A percentile compares a stretch with the other conserved stretches of the same genome.
These are phyloP conservation scores for Ramphastos sulfuratus DNA, from an alignment of 2,113 vertebrate genomes.

Conservation along the genomic window DNA sequence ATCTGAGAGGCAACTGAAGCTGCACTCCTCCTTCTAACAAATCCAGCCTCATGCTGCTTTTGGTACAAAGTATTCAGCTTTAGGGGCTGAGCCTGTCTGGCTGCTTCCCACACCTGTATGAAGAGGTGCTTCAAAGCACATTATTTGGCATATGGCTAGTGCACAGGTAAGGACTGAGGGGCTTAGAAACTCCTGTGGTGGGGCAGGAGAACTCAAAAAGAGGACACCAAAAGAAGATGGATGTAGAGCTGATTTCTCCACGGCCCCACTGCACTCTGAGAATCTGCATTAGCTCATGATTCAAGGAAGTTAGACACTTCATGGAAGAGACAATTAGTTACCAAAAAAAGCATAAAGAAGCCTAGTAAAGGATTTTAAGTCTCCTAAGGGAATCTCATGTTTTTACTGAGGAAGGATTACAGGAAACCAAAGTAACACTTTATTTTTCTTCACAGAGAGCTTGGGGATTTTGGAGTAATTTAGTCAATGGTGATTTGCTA, in stretches of 20 bases:
- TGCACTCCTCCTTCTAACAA: not conserved
- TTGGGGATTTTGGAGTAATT: slow-evolving; percentile 58
- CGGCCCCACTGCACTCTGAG: not conserved
- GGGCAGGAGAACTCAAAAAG: not conserved
- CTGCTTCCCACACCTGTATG: fast-evolving
- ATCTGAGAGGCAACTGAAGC: not conserved
- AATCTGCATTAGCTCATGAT: not conserved
- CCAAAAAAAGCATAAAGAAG: slow-evolving; percentile 43
- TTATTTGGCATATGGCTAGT: not conserved
- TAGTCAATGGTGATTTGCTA: slow-evolving; percentile 66
- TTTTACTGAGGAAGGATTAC: slow-evolving; percentile 76
- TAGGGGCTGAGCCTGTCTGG: fast-evolving
- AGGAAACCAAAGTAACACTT: slow-evolving; percentile 78
- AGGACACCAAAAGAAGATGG: not conserved
- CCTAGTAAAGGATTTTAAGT: slow-evolving; percentile 60
- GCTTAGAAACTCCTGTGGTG: not conserved
- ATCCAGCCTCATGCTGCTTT: not conserved
- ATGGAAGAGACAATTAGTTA: slow-evolving; percentile 26
- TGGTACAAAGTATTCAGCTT: not conserved
- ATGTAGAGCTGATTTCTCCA: not conserved
- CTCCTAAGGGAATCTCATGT: slow-evolving; percentile 74
- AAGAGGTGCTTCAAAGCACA: not conserved
- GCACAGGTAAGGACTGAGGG: not conserved
- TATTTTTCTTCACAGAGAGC: slow-evolving; percentile 77
- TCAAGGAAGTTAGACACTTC: not conserved